These are phyloP conservation scores for Etheostoma cragini DNA, from an alignment of 2,113 vertebrate genomes.

Conservation along the genomic window DNA sequence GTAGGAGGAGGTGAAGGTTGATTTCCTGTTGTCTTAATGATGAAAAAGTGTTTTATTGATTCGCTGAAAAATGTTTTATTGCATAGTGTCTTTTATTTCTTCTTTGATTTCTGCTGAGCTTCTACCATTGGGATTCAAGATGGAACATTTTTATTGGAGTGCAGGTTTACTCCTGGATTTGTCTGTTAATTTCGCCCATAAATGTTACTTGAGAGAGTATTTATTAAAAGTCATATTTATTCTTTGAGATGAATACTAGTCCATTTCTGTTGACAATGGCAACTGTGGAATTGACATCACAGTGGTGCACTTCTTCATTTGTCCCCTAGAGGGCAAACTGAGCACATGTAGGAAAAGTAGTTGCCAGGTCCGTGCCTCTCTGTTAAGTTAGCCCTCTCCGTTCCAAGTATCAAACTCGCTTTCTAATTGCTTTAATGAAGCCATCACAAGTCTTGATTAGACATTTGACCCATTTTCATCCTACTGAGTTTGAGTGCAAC, in stretches of 20 bases:
- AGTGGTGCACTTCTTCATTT: slow-evolving; percentile 51
- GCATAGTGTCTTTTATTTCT: slow-evolving; percentile 53
- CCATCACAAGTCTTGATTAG: not conserved
- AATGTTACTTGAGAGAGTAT: slow-evolving; percentile 78
- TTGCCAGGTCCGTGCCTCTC: slow-evolving; percentile 31
- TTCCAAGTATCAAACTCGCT: slow-evolving; percentile 1
- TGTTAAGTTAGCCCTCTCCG: slow-evolving; percentile 1
- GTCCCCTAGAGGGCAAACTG: slow-evolving; percentile 69
- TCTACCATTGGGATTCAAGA: slow-evolving; percentile 49
- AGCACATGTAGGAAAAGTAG: slow-evolving; percentile 39
- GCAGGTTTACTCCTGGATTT: slow-evolving; percentile 81
- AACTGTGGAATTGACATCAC: slow-evolving; percentile 14
- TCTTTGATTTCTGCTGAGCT: slow-evolving; percentile 56
- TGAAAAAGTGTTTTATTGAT: slow-evolving; percentile 60
- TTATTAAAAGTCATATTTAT: slow-evolving; percentile 86
- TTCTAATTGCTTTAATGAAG: slow-evolving; percentile 17
- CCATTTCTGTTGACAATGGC: slow-evolving; percentile 9
- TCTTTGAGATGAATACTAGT: slow-evolving; percentile 65
- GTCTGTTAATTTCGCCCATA: slow-evolving; percentile 55
- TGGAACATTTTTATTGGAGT: slow-evolving; percentile 74
- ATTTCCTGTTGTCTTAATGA: slow-evolving; percentile 65
- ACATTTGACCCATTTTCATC: slow-evolving; percentile 53
- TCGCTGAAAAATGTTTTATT: slow-evolving; percentile 54
- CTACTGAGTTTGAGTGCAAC: slow-evolving; percentile 43
- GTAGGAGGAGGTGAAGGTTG: slow-evolving; percentile 30